Percentiles rank a stretch among this genome's conserved stretches.
phyloP scores from a whole-genome alignment of 2,113 vertebrate genomes.

The Bufo gargarizans region DNA sequence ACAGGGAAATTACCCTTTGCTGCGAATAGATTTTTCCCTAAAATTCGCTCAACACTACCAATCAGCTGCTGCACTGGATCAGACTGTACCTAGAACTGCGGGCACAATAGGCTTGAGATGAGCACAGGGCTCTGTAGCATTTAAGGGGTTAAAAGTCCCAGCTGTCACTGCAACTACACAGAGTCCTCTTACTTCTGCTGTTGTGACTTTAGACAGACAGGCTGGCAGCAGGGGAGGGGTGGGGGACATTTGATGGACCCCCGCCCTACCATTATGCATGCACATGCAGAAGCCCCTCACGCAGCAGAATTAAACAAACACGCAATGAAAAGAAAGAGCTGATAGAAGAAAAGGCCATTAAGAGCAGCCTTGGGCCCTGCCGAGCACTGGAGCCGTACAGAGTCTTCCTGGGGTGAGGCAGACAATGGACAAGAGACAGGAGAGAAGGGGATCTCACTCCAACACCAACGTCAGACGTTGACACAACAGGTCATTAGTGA shows the following conservation, averaged over 20 bases:
- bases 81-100: neutral
- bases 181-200: conserved; percentile 35
- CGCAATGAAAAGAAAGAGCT: conserved; percentile 15
- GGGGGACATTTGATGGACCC: neutral
- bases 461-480: neutral
- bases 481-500: conserved; percentile 7
- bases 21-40: too few species aligned
- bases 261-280: conserved; percentile 30
- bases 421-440: conserved; percentile 16
- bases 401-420: conserved; percentile 32
- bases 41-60: too few species aligned
- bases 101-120: neutral
- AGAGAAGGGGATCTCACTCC: neutral
- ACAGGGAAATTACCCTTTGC: too few species aligned
- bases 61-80: too few species aligned
- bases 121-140: neutral
- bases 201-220: conserved; percentile 45
- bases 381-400: conserved; percentile 22
- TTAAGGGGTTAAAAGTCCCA: conserved; percentile 31
- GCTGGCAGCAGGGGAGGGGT: conserved; percentile 51
- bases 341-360: conserved; percentile 41
- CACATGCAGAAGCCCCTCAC: conserved; percentile 26
- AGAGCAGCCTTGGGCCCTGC: conserved; percentile 25
- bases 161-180: conserved; percentile 28
- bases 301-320: conserved; percentile 54